Evolutionary conservation across 2,888 invertebrate genomes (phyloP), one percentile per base, ranked within the genome.

Genomic region (Cheilosia pagana): DNA sequence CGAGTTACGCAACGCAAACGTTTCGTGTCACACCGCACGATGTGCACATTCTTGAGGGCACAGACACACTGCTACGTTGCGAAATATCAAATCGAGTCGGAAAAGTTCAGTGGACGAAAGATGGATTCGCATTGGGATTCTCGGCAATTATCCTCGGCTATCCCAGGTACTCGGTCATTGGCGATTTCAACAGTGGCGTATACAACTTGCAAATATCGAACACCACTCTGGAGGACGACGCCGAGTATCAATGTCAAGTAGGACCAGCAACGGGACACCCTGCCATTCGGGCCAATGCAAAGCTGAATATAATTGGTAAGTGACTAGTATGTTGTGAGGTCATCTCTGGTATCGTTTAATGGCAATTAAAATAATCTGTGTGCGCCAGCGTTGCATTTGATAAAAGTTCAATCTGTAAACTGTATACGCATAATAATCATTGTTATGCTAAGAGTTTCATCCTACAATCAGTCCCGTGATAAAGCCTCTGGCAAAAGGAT

Each of bases 231-330:
- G 96, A 95, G 88, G 99, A 99, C 91, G 99, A 99, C 91, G 98
- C 97, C 0, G 96, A 97, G 90, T 99, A 96, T 93, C 98, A 99
- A 93, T 99, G 99, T 92, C 99, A 99, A 94, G 97, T 99, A 55
- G 96, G 97, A 41, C 98, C 98, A 0, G 94, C 95, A 0, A 94
- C 95, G 87, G 94, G 95, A 90, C 95, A 95, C 89, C 96, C 96
- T 88, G 95, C 96, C 87, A 98, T 98, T 88, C 93, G 97, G 87
- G 97, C 97, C 50, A 96, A 96, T 90, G 98, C 98, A 10, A 94
- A 95, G 81, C 95, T 99, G 88, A 96, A 95, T 90, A 98, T 98
- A 88, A 95, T 97, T 92, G 96, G 98, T 98, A 93, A 96, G 97
- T 96, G 16, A 28, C 28, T 28, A 28, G 2, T 8, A 8, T 8